phyloP scores from a whole-genome alignment of 2,113 vertebrate genomes.

The Stigmatopora nigra region DNA sequence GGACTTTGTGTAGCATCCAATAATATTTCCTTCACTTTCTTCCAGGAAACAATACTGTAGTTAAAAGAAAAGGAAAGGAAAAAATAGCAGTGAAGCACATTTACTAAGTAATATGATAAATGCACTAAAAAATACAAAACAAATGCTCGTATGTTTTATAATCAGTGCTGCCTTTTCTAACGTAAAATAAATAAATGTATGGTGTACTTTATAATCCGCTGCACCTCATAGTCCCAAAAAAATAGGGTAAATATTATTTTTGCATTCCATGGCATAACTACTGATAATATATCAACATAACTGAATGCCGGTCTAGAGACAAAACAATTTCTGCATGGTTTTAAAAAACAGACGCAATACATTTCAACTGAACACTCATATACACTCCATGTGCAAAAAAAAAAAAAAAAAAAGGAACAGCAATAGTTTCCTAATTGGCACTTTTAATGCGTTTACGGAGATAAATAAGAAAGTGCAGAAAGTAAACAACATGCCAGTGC shows the following conservation, averaged over 20 bases:
- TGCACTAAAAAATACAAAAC: too few species aligned
- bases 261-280: background rate
- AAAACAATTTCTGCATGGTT: background rate
- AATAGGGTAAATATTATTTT: too few species aligned
- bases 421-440: constrained; percentile 25
- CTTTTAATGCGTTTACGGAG: constrained; percentile 32
- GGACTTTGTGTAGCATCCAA: background rate
- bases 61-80: too few species aligned
- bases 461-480: constrained; percentile 16
- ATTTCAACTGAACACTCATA: constrained; percentile 7
- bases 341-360: background rate
- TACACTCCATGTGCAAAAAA: constrained; percentile 6
- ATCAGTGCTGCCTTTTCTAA: too few species aligned
- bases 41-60: background rate
- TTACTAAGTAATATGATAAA: too few species aligned
- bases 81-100: too few species aligned
- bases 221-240: too few species aligned
- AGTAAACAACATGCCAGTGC: constrained; percentile 24
- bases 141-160: too few species aligned
- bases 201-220: too few species aligned
- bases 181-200: too few species aligned
- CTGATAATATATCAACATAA: background rate
- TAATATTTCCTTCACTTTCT: background rate
- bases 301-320: background rate
- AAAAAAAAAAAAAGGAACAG: background rate